phyloP scores from a whole-genome alignment of 2,113 vertebrate genomes.

The Candoia aspera region DNA sequence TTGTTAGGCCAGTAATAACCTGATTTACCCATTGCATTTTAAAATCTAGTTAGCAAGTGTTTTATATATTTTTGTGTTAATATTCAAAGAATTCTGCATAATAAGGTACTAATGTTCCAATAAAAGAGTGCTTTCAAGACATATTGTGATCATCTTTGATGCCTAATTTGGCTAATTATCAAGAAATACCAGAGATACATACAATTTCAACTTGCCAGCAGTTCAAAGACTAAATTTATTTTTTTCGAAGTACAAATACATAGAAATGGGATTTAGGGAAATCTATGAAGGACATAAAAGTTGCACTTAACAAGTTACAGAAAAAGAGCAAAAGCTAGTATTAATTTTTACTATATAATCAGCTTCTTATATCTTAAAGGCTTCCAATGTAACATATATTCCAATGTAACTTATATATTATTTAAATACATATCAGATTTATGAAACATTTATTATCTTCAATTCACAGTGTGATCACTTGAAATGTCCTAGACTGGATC shows the following conservation, averaged over 20 bases:
- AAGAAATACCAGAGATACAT: background rate
- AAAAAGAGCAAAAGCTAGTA: conserved; percentile 22
- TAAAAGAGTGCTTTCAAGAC: background rate
- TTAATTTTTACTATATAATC: conserved; percentile 1
- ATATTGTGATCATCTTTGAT: too few species aligned
- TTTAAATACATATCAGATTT: background rate
- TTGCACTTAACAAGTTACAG: background rate
- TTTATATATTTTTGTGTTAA: background rate
- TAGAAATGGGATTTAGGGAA: conserved; percentile 24
- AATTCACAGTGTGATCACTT: conserved; percentile 15
- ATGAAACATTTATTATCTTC: background rate
- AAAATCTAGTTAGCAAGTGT: background rate
- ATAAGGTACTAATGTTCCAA: background rate
- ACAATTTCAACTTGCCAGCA: conserved; percentile 11
- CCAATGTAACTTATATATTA: background rate
- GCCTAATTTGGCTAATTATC: background rate
- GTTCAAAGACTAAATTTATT: conserved; percentile 25
- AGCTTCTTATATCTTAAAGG: conserved; percentile 22
- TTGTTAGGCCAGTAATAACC: background rate
- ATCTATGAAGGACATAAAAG: conserved; percentile 29
- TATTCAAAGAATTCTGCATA: background rate
- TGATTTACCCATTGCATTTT: background rate
- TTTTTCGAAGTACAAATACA: conserved; percentile 30
- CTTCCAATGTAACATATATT: conserved; percentile 22
- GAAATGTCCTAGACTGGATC: background rate